A percentile compares a stretch with the other conserved stretches of the same genome.
Conservation (phyloP, 2,113 vertebrate species). For the Phylloscopus trochilus region DNA sequence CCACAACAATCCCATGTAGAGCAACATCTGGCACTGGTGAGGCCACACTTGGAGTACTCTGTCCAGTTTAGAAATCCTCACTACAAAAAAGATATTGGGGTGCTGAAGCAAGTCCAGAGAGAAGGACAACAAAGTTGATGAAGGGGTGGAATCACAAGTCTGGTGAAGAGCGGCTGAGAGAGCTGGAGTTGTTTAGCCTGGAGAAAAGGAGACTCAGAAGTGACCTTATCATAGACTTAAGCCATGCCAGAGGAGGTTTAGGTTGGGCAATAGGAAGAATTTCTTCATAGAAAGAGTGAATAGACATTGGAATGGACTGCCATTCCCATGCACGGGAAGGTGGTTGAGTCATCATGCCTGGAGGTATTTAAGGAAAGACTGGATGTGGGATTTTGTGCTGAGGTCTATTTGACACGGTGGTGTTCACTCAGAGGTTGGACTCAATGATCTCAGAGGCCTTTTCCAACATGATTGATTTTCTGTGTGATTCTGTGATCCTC, state of each 20-base stretch:
- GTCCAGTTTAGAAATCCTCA: background rate
- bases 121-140: background rate
- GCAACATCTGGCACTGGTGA: background rate
- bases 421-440: background rate
- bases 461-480: background rate
- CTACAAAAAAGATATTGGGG: background rate
- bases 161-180: background rate
- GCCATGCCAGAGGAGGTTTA: background rate
- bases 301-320: background rate
- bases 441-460: background rate
- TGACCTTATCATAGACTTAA: background rate
- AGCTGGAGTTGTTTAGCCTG: background rate
- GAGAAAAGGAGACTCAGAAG: background rate
- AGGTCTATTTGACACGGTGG: background rate
- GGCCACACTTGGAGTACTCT: background rate
- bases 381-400: background rate
- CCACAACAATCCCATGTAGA: background rate
- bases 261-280: background rate
- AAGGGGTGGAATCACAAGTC: no score
- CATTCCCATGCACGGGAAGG: background rate
- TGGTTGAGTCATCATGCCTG: background rate
- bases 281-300: background rate
- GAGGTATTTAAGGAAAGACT: background rate
- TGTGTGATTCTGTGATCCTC: background rate
- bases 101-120: background rate